Evolutionary conservation across 92 coral and sea anemone genomes (phyloP), one percentile per base, ranked within the genome.

Genomic region (Epizoanthus rinbou): DNA sequence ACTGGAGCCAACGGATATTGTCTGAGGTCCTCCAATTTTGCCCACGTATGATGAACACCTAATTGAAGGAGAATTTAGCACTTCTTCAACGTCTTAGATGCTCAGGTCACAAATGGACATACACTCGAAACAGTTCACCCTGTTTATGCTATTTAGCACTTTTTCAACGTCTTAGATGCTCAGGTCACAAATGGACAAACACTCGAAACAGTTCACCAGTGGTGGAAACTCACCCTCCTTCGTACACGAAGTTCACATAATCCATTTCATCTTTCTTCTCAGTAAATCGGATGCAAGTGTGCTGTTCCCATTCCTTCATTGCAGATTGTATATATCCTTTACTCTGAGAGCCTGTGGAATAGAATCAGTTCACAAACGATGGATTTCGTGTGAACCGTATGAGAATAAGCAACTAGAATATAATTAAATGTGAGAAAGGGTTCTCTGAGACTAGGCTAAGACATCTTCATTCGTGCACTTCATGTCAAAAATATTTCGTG

Each of bases 41-140:
- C 99, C 99, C 3, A 97, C 98, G 52, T 94, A 93, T 1, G 99
- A 97, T 11, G 99, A 94, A 75, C 99, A 97, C 64, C 99, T 97
- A 68, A 81, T 7, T 58, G 23, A 24, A 28, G 54, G 22, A 17
- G 54, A 10, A 39, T 0, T 37, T 14, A 73, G 23, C 21, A 79
- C 10, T 5, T 16, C 37, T 25, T 23, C 0, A 41, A 14, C 10
- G 8, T 69, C 52, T 39, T 70, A 15, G 28, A 14, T 52, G 25
- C 10, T 24, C 16, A 13, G 24, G 59, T 8, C 33, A 4, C 22
- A 54, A 56, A 56, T 18, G 18, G 14, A 14, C 45, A 21, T 11
- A 70, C 3, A 71, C 58, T 19, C 15, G 9, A 71, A 23, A 43
- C 11, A 43, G 7, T 6, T 43, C 11, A 43, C 50, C 50, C 50